Evolutionary conservation across 64 coral and sea anemone species (phyloP).

Genomic region (Acropora yongei): DNA sequence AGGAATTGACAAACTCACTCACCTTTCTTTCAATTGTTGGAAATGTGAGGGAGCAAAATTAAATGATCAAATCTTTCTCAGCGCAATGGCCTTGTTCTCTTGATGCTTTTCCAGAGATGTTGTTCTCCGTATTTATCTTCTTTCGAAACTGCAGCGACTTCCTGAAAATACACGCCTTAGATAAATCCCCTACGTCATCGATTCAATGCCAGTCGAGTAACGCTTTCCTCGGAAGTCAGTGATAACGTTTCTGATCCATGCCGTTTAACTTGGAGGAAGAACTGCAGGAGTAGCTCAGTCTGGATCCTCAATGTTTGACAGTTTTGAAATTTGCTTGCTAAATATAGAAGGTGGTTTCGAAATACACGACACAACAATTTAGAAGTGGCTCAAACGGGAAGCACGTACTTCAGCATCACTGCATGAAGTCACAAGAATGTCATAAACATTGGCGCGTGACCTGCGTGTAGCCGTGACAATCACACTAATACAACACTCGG

Average conservation of each 20-base stretch:
- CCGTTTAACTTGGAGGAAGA: neutral
- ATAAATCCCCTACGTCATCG: neutral
- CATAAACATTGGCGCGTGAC: too few relatives aligned
- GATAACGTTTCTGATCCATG: too few relatives aligned
- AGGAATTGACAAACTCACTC: neutral
- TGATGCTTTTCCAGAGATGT: neutral
- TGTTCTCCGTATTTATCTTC: neutral
- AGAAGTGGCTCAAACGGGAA: neutral
- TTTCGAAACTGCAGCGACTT: neutral
- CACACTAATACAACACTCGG: too few relatives aligned
- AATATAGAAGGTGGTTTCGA: too few relatives aligned
- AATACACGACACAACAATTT: too few relatives aligned
- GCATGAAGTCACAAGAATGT: too few relatives aligned
- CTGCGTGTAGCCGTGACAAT: too few relatives aligned
- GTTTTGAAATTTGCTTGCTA: too few relatives aligned
- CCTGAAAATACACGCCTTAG: neutral
- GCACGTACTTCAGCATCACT: too few relatives aligned
- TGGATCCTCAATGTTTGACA: too few relatives aligned
- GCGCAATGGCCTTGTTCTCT: neutral
- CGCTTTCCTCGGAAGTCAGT: neutral
- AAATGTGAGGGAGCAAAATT: neutral
- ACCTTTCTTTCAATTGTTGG: neutral
- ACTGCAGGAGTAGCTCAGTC: neutral
- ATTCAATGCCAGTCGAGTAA: neutral
- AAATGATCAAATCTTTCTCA: neutral